Base-by-base conservation (phyloP, 2,113 vertebrate species). In the Chunga burmeisteri region DNA sequence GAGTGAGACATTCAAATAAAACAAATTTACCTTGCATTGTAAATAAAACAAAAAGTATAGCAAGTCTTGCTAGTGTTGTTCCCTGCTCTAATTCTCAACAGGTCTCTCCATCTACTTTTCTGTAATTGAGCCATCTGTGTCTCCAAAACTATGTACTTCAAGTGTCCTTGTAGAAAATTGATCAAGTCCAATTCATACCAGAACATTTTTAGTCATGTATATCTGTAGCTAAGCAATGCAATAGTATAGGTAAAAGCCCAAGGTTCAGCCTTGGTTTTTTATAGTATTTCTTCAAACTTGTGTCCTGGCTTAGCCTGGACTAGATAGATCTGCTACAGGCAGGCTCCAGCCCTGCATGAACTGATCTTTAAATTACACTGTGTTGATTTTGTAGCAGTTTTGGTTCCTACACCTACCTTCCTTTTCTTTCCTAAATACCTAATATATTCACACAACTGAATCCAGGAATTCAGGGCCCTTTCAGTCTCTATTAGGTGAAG, bases 401-500 rank as follows among this genome's bases (percentile, higher is more conserved):
- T 46, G 49, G 32, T 66, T 73, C 74, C 70, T 65, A 47, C 36
- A 53, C 70, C 36, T 59, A 46, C 62, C 70, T 93, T 80, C 84
- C 40, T 46, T 75, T 93, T 46, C 58, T 36, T 75, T 65, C 58
- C 58, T 72, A 77, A 72, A 72, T 3, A 85, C 17, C 44, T 36
- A 62, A 56, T 19, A 49, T 30, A 61, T 85, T 23, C 62, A 82
- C 47, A 68, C 53, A 80, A 47, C 38, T 52, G 87, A 92, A 75
- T 30, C 30, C 70, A 91, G 74, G 80, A 88, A 81, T 56, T 75
- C 44, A 55, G 36, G 50, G 29, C 50, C 58, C 53, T 75, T 93
- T 93, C 87, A 93, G 52, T 72, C 73, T 87, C 85, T 34, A 55
- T 74, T 63, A 86, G 85, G 58, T 58, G 71, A 93, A 53, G 17